These are phyloP conservation scores for Cyclargus thomasi DNA, from an alignment of 1,140 invertebrate species.

Conservation along the genomic window DNA sequence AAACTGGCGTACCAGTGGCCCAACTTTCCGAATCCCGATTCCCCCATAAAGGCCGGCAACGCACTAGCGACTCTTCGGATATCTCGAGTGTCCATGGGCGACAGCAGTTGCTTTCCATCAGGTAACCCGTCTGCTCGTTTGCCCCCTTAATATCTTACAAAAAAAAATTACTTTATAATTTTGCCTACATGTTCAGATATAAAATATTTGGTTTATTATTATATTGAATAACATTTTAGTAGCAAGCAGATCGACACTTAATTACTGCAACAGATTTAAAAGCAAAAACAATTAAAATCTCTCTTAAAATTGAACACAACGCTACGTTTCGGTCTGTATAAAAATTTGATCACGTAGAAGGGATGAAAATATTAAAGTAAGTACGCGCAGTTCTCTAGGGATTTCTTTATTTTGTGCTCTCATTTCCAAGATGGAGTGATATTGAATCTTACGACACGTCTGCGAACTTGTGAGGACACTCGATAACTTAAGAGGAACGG, in stretches of 20 bases:
- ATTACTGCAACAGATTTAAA: neutral
- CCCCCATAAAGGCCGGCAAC: no score
- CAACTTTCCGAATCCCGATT: no score
- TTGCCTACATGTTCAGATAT: no score
- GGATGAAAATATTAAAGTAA: constrained; percentile 6
- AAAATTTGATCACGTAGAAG: constrained; percentile 4
- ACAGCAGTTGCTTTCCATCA: no score
- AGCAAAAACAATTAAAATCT: neutral
- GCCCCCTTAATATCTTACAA: no score
- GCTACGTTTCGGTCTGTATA: neutral
- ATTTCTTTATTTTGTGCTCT: constrained; percentile 5
- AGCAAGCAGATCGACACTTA: neutral
- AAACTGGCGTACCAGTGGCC: no score
- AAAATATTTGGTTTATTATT: no score
- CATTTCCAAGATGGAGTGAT: constrained; percentile 8
- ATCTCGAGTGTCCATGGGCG: no score
- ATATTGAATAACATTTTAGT: no score
- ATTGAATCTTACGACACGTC: constrained; percentile 13
- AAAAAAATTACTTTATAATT: no score
- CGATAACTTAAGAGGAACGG: constrained; percentile 3
- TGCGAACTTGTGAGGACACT: constrained; percentile 1
- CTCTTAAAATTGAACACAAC: neutral
- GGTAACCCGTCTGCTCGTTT: no score
- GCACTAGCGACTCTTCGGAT: no score
- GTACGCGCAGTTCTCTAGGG: neutral